Base-by-base conservation (phyloP, 1,140 invertebrate genomes). In the Melanaphis sacchari region DNA sequence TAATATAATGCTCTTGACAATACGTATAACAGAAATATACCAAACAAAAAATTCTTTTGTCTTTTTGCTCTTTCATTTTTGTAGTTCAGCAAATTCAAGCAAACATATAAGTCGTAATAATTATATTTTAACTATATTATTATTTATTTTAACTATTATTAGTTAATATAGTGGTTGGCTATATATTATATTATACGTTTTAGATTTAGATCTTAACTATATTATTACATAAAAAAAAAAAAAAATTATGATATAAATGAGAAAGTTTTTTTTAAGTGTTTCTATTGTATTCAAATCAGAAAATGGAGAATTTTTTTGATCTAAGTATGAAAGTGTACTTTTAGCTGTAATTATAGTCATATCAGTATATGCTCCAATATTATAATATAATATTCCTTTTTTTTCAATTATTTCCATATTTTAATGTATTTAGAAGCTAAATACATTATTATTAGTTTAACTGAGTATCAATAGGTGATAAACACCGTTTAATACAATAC, bases 1-100 rank as follows among this genome's bases (percentile, higher is more conserved):
- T 89, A 54, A 89, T 89, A 89, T 54, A 89, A 22, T 26, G 59
- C 59, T 36, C 22, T 40, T 89, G 41, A 54, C 49, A 89, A 89
- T 89, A 89, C 18, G 46, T 15, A 49, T 5, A 54, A 22, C 36
- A 54, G 46, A 38, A 89, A 54, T 54, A 38, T 38, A 89, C 18
- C 7, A 88, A 88, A 49, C 87, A 52, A 88, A 89, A 89, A 40
- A 54, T 52, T 52, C 36, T 26, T 54, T 54, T 54, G 46, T 89
- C 7, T n/a, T 88, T 52, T 52, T 89, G 52, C 46, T 5, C 46
- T 89, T 52, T 52, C 52, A 54, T 89, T 89, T 89, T 89, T 24
- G 36, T 54, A 38, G 24, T 89, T 54, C 36, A 36, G 49, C 22
- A 36, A 54, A 89, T 15, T 89, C 49, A 89, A 89, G 54, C 24